Base-by-base conservation (phyloP, 64 coral and sea anemone genomes). In the Orbicella faveolata region DNA sequence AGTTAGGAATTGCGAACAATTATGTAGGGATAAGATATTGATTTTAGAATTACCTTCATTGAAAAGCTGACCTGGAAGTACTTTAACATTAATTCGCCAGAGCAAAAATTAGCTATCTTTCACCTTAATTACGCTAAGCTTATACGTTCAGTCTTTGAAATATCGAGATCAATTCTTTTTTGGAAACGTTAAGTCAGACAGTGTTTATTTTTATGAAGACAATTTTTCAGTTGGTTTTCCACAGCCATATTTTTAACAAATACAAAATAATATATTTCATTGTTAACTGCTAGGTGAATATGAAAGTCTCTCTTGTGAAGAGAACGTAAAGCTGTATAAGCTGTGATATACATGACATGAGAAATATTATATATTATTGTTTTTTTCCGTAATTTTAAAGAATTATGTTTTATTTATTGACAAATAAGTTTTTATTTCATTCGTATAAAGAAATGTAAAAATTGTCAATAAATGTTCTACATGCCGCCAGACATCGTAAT, bases 231-330 rank as follows among this genome's bases (percentile, higher is more conserved):
- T 61, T 70, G 0, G 23, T 85, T 25, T 26, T 33, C 41, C 25
- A 33, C 34, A 11, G 13, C 33, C 52, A 36, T 7, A 63, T 63
- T 81, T 81, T 81, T 81, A 61, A 63, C 57, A 63, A 33, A 8
- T 4, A 85, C 20, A 72, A 72, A 85, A 18, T 85, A 85, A 72
- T 85, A 85, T 85, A 85, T 85, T 85, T 85, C 37, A 72, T 85
- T 23, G 19, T 26, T 85, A 70, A 72, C 17, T 25, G 36, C 63
- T 14, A n/a, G 30, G 64, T 69, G 23, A 52, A 85, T 85, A 17
- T 85, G 1, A 15, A 72, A 67, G 9, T 66, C 4, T 85, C 65
- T 44, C 35, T 83, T 66, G 36, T 85, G 36, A 70, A 72, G 36
- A 63, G 79, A 72, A 85, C 9, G 20, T 0, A 23, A 44, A 52